These are phyloP conservation scores for Syrista parreyssii DNA, from an alignment of 2,888 invertebrate genomes.

Conservation along the genomic window DNA sequence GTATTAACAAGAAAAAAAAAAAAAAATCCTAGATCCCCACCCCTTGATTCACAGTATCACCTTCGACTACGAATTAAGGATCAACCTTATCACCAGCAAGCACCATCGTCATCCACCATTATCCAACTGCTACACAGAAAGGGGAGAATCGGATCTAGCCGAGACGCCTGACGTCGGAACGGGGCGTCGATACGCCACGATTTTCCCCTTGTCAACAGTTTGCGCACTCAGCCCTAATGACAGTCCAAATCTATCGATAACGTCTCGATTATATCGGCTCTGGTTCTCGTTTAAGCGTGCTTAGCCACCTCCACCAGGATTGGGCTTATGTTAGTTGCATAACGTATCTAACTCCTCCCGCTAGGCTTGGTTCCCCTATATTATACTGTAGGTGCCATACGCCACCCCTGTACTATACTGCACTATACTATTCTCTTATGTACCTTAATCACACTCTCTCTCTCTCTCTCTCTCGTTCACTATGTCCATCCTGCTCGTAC, in stretches of 20 bases:
- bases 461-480: too few relatives aligned
- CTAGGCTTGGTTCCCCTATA: slow-evolving; percentile 35
- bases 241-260: slow-evolving; percentile 48
- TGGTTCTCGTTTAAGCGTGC: slow-evolving; percentile 41
- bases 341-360: slow-evolving; percentile 24
- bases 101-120: background rate
- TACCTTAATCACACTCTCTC: background rate
- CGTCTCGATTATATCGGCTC: slow-evolving; percentile 46
- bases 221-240: slow-evolving; percentile 40
- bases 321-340: slow-evolving; percentile 37
- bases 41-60: background rate
- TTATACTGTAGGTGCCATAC: background rate
- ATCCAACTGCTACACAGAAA: background rate
- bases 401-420: background rate
- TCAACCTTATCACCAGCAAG: background rate
- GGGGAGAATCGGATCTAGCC: background rate
- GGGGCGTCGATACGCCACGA: slow-evolving; percentile 9
- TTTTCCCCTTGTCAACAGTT: slow-evolving; percentile 35
- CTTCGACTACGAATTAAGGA: background rate
- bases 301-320: slow-evolving; percentile 24
- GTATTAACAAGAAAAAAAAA: background rate
- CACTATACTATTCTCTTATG: background rate
- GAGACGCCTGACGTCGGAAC: slow-evolving; percentile 11
- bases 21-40: background rate
- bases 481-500: background rate